Evolutionary conservation across 2,888 invertebrate species (phyloP).

Genomic region (Xiphydria camelus): DNA sequence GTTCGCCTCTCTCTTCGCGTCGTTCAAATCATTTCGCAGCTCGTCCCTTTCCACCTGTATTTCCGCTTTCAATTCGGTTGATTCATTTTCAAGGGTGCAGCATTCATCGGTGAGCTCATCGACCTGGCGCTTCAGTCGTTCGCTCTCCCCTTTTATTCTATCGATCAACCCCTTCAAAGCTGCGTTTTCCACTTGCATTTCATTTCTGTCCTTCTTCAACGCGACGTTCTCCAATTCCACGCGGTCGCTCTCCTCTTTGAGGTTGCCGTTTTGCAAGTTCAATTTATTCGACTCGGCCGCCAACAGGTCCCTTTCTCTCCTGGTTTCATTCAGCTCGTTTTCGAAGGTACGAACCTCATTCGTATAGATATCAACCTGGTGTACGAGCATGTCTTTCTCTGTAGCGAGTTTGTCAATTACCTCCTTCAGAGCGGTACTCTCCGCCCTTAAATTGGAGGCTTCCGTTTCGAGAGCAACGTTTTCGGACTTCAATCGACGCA

Average conservation of each 20-base stretch:
- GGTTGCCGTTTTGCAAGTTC: slow-evolving; percentile 22
- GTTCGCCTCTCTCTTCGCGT: slow-evolving; percentile 4
- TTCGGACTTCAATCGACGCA: slow-evolving; percentile 16
- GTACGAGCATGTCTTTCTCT: neutral
- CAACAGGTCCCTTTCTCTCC: slow-evolving; percentile 26
- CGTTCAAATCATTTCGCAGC: slow-evolving; percentile 4
- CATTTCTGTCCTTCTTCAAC: slow-evolving; percentile 8
- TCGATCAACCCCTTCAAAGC: slow-evolving; percentile 6
- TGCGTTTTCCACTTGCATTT: slow-evolving; percentile 1
- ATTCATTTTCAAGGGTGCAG: slow-evolving; percentile 9
- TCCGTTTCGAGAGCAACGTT: slow-evolving; percentile 8
- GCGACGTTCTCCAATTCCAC: slow-evolving; percentile 14
- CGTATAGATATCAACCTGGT: neutral
- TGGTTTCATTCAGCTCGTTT: slow-evolving; percentile 25
- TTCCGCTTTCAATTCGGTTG: slow-evolving; percentile 10
- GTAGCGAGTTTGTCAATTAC: neutral
- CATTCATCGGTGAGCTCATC: slow-evolving; percentile 17
- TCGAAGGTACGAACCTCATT: too few species aligned
- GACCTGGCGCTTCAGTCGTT: slow-evolving; percentile 12
- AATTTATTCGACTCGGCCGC: slow-evolving; percentile 27
- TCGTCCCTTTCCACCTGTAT: slow-evolving; percentile 12
- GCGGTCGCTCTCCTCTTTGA: neutral
- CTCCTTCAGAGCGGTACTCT: neutral
- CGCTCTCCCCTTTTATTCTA: slow-evolving; percentile 7
- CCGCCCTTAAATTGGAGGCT: neutral